Evolutionary conservation across 2,888 invertebrate genomes (phyloP).

Genomic region (Timandra comae): DNA sequence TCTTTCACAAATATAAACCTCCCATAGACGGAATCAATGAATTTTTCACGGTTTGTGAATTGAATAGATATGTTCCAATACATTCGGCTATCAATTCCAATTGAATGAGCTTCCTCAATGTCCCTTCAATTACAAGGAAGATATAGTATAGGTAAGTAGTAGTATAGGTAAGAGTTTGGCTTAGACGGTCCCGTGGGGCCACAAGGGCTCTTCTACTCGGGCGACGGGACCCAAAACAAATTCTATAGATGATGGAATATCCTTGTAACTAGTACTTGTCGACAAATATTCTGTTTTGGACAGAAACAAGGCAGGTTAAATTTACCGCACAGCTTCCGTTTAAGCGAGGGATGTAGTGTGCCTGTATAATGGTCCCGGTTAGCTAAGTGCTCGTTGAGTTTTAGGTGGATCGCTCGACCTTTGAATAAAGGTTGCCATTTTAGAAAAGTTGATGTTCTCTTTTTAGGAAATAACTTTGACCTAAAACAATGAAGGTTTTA

Average conservation of each 20-base stretch:
- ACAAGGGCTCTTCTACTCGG: constrained; percentile 51
- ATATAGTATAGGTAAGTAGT: constrained; percentile 57
- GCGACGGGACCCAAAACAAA: constrained; percentile 45
- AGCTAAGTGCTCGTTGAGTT: constrained; percentile 33
- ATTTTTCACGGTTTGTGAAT: constrained; percentile 19
- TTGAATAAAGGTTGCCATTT: constrained; percentile 25
- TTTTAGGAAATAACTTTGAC: constrained; percentile 23
- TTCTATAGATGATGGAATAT: constrained; percentile 64
- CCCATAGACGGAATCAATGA: constrained; percentile 13
- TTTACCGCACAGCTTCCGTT: constrained; percentile 29
- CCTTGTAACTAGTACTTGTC: constrained; percentile 46
- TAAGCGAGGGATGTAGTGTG: constrained; percentile 27
- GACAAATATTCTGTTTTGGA: constrained; percentile 51
- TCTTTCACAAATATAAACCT: constrained; percentile 3
- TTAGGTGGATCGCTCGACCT: constrained; percentile 28
- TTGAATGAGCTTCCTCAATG: constrained; percentile 56
- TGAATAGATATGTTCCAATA: constrained; percentile 38
- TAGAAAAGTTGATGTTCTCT: constrained; percentile 23
- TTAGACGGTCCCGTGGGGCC: constrained; percentile 50
- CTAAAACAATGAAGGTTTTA: constrained; percentile 12
- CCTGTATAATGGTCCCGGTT: constrained; percentile 26
- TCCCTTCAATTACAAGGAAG: constrained; percentile 62
- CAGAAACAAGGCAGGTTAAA: constrained; percentile 46
- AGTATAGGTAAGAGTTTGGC: constrained; percentile 55
- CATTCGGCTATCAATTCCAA: constrained; percentile 56